phyloP scores from a whole-genome alignment of 1,140 invertebrate species.

The Latrodectus geometricus region DNA sequence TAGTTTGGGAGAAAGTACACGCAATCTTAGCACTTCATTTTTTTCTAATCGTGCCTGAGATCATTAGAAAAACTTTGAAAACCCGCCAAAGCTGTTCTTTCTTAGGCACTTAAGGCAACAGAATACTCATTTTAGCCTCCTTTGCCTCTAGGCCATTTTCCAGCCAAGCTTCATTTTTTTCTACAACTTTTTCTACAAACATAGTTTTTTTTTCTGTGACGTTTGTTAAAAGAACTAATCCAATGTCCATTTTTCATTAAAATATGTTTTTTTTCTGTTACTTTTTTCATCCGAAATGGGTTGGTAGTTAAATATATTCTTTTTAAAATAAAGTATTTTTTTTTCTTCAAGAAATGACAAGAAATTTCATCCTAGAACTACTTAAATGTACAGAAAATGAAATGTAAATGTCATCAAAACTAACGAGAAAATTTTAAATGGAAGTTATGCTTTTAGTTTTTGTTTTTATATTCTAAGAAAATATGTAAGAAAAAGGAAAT shows the following conservation, averaged over 20 bases:
- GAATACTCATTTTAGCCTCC: conserved; percentile 35
- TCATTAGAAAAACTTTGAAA: conserved; percentile 33
- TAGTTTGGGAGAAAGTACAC: not conserved
- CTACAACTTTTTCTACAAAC: conserved; percentile 7
- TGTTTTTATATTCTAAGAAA: not conserved
- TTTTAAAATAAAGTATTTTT: conserved; percentile 8
- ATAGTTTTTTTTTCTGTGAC: conserved; percentile 13
- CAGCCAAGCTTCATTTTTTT: conserved; percentile 2
- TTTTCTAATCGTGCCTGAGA: conserved; percentile 14
- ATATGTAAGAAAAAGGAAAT: not conserved
- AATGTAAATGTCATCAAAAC: conserved; percentile 31
- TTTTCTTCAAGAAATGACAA: not conserved
- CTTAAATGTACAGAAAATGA: conserved; percentile 16
- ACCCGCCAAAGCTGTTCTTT: conserved; percentile 3
- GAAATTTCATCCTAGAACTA: not conserved
- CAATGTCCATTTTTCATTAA: conserved; percentile 55
- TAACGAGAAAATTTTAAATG: conserved; percentile 72
- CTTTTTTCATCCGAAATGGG: not conserved
- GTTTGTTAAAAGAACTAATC: conserved; percentile 51
- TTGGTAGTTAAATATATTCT: conserved; percentile 23
- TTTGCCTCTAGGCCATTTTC: conserved; percentile 23
- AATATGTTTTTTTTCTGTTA: conserved; percentile 1
- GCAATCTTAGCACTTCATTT: not conserved
- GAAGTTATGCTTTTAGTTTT: conserved; percentile 67
- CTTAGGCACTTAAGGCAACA: conserved; percentile 37